Percentiles rank a stretch among this genome's conserved stretches.
phyloP scores from a whole-genome alignment of 2,888 invertebrate species.

The Philaethria dido region DNA sequence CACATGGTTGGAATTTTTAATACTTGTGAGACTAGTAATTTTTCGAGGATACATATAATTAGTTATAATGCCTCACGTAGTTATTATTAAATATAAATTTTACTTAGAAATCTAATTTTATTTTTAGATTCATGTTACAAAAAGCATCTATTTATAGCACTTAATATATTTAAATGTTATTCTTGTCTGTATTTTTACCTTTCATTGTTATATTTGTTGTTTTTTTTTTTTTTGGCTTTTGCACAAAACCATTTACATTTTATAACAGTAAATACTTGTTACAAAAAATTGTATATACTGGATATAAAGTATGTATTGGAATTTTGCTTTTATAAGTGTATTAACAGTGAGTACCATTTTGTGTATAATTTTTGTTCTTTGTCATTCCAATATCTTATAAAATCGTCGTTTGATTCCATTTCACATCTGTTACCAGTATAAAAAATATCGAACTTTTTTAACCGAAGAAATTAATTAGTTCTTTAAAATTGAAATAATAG shows the following conservation, averaged over 20 bases:
- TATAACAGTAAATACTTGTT: too few species aligned
- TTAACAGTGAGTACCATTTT: too few species aligned
- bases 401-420: background rate
- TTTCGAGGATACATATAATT: background rate
- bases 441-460: background rate
- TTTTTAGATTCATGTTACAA: too few species aligned
- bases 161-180: too few species aligned
- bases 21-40: background rate
- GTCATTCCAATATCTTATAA: background rate
- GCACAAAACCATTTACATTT: too few species aligned
- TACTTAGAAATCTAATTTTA: background rate
- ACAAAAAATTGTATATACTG: too few species aligned
- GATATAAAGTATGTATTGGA: too few species aligned
- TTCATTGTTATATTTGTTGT: too few species aligned
- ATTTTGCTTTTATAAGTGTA: too few species aligned
- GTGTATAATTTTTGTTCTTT: background rate
- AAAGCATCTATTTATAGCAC: too few species aligned
- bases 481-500: conserved; percentile 1
- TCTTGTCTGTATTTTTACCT: too few species aligned
- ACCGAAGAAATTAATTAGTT: conserved; percentile 16
- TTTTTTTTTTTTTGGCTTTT: too few species aligned
- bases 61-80: background rate
- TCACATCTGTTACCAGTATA: conserved; percentile 11
- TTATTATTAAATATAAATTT: background rate
- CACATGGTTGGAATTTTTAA: background rate